Evolutionary conservation across 2,797 vertebrate genomes (phyloP), one percentile per base, ranked within the genome.

Genomic region (Tragopan temminckii): DNA sequence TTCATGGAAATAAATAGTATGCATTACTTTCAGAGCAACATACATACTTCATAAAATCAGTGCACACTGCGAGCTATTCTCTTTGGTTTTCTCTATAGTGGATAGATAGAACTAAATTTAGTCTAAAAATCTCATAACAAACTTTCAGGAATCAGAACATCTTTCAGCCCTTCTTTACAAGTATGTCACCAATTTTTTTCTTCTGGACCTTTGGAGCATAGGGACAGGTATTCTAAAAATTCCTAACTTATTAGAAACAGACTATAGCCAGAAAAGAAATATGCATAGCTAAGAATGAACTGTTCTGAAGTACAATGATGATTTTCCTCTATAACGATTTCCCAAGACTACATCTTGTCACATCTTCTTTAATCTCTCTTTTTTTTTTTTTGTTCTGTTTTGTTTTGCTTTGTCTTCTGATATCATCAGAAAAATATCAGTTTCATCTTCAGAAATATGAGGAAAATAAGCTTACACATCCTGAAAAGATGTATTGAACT

Each of bases 11-110:
- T 50, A 50, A 25, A 50, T 50, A 25, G 7, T 8, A 50, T 13
- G 48, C 7, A 25, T 50, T 50, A 27, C 48, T 25, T 50, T 50
- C 24, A 25, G 48, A 50, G 48, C 7, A 8, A 50, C 24, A 13
- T 25, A 50, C 12, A 50, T 29, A 59, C 23, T 50, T 43, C 16
- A 24, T 59, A 63, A 62, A 76, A n/a, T 61, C 11, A 25, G 15
- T 42, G n/a, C 2, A 36, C 0, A 1, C 0, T 1, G 2, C 67
- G 46, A 38, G 24, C 25, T 70, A 70, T 88, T 38, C 0, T 0
- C 3, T 57, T 64, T 33, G 19, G n/a, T 5, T 67, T 78, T 12
- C 16, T 78, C 63, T 46, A 35, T 6, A 31, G 29, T 4, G 4
- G 3, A 33, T 11, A 59, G 19, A 20, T 19, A 43, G 27, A 63